These are phyloP conservation scores for Agrochola litura DNA, from an alignment of 2,888 invertebrate species.

Conservation along the genomic window DNA sequence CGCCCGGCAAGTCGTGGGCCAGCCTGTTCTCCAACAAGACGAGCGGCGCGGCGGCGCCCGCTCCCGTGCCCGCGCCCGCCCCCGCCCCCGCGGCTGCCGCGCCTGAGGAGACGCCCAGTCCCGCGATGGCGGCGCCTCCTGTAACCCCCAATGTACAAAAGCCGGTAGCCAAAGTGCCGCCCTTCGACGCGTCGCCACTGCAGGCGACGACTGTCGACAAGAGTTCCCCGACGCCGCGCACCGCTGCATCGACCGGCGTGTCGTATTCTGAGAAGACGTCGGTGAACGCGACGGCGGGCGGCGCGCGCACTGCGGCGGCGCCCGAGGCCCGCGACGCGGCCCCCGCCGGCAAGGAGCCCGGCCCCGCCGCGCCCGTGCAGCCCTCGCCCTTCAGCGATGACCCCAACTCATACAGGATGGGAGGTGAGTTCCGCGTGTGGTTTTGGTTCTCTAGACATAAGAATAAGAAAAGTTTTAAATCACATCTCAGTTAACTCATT, in stretches of 20 bases:
- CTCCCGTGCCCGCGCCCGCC: conserved; percentile 64
- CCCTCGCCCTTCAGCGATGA: conserved; percentile 91
- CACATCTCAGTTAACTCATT: neutral
- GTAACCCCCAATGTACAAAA: conserved; percentile 83
- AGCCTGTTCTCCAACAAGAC: conserved; percentile 91
- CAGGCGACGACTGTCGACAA: conserved; percentile 79
- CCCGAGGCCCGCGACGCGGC: conserved; percentile 66
- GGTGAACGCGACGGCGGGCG: conserved; percentile 61
- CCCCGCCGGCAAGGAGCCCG: conserved; percentile 75
- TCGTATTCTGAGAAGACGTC: conserved; percentile 58
- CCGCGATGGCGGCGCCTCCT: conserved; percentile 76
- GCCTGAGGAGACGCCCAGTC: conserved; percentile 80
- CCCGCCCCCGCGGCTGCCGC: conserved; percentile 68
- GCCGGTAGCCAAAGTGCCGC: conserved; percentile 91
- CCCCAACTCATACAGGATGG: conserved; percentile 93
- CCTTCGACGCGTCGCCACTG: conserved; percentile 89
- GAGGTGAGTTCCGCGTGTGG: conserved; percentile 87
- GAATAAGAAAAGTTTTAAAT: neutral
- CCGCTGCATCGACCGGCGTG: conserved; percentile 19
- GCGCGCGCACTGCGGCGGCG: conserved; percentile 51
- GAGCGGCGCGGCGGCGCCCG: conserved; percentile 65
- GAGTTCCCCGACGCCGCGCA: conserved; percentile 69
- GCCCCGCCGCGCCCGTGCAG: conserved; percentile 82
- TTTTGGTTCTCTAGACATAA: neutral
- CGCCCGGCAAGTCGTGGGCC: conserved; percentile 92